A percentile compares a stretch with the other conserved stretches of the same genome.
Evolutionary conservation across 2,888 invertebrate species (phyloP).

Genomic region (Ptilodon capucinus): DNA sequence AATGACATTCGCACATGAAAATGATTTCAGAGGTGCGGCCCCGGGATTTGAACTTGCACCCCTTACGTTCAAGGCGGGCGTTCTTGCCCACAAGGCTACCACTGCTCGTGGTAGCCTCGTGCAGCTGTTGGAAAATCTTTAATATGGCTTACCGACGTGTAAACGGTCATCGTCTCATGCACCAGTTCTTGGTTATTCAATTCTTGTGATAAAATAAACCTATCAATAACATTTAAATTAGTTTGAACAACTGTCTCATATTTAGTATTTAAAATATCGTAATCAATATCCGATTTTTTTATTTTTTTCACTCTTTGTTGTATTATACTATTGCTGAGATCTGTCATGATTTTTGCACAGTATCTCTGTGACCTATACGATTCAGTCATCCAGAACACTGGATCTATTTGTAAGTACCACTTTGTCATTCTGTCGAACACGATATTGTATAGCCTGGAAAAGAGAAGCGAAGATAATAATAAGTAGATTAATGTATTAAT

Average conservation of each 20-base stretch:
- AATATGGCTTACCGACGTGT: slow-evolving; percentile 59
- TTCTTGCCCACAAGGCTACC: too few species aligned
- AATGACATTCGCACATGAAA: too few species aligned
- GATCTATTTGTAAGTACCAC: slow-evolving; percentile 68
- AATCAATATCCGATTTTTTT: slow-evolving; percentile 31
- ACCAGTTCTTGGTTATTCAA: slow-evolving; percentile 45
- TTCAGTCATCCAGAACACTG: slow-evolving; percentile 51
- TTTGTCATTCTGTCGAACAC: slow-evolving; percentile 65
- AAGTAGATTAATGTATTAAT: too few species aligned
- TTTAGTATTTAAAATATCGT: slow-evolving; percentile 37
- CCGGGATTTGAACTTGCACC: too few species aligned
- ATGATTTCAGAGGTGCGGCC: too few species aligned
- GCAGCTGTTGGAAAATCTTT: too few species aligned
- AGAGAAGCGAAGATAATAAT: too few species aligned
- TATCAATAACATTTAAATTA: slow-evolving; percentile 62
- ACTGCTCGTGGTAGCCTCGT: too few species aligned
- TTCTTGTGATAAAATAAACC: slow-evolving; percentile 59
- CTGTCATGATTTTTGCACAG: slow-evolving; percentile 28
- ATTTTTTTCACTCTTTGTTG: slow-evolving; percentile 39
- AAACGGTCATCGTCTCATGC: slow-evolving; percentile 63
- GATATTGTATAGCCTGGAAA: slow-evolving; percentile 53
- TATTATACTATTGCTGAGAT: slow-evolving; percentile 42
- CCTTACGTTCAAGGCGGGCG: too few species aligned
- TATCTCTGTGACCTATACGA: slow-evolving; percentile 28
- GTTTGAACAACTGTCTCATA: slow-evolving; percentile 49